phyloP scores from a whole-genome alignment of 2,888 invertebrate genomes.

The Hecatera dysodea region DNA sequence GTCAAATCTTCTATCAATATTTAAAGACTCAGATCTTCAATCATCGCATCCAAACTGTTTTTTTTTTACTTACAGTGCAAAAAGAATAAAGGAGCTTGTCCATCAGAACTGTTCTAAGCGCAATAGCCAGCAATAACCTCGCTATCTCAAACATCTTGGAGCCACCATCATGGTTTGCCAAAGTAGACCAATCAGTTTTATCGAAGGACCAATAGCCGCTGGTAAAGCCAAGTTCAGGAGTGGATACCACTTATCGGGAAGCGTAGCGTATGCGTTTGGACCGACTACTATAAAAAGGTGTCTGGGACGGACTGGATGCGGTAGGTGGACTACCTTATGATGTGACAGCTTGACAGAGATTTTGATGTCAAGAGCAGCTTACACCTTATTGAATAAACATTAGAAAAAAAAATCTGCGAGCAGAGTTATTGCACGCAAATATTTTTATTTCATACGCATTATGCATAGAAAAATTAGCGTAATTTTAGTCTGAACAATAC shows the following conservation, averaged over 20 bases:
- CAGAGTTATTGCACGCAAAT: constrained; percentile 44
- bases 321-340: not conserved
- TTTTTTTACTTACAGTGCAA: not conserved
- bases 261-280: not conserved
- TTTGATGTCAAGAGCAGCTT: too few species aligned
- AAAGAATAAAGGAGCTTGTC: not conserved
- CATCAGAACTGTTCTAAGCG: too few species aligned
- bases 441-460: constrained; percentile 25
- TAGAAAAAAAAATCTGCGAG: constrained; percentile 34
- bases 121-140: too few species aligned
- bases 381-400: constrained; percentile 42
- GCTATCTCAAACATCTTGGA: not conserved
- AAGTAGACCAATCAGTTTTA: not conserved
- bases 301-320: not conserved
- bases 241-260: not conserved
- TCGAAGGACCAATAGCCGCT: not conserved
- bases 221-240: not conserved
- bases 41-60: too few species aligned
- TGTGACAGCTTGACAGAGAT: not conserved
- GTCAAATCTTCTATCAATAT: too few species aligned
- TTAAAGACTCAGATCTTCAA: too few species aligned
- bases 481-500: constrained; percentile 55
- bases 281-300: not conserved
- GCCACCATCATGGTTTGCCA: not conserved
- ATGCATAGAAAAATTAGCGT: constrained; percentile 49